Evolutionary conservation across 1,140 invertebrate species (phyloP).

Genomic region (Capitella teleta): DNA sequence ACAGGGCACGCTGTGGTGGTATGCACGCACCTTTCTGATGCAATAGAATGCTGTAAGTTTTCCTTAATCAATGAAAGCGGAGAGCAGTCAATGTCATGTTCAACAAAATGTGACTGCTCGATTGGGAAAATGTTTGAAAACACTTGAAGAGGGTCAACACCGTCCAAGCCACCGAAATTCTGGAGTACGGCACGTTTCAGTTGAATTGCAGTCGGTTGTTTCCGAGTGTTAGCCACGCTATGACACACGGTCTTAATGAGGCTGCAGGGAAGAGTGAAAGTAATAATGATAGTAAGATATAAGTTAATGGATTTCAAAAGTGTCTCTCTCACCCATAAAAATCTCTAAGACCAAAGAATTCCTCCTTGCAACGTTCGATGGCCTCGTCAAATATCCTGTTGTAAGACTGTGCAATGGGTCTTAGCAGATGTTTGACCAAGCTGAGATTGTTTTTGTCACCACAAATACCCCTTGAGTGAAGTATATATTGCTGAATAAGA

Average conservation of each 20-base stretch:
- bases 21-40: neutral
- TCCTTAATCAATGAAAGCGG: neutral
- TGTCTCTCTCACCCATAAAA: constrained; percentile 38
- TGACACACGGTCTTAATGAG: constrained; percentile 31
- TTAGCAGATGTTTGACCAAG: constrained; percentile 7
- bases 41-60: neutral
- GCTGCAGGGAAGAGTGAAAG: constrained; percentile 16
- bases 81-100: neutral
- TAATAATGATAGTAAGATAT: no score
- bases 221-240: constrained; percentile 16
- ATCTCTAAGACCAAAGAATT: constrained; percentile 38
- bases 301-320: no score
- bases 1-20: neutral
- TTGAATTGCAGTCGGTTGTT: constrained; percentile 18
- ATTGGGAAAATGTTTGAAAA: constrained; percentile 16
- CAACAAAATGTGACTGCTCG: neutral
- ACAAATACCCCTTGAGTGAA: neutral
- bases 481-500: neutral
- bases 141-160: constrained; percentile 18
- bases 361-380: constrained; percentile 19
- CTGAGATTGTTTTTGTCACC: neutral
- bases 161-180: constrained; percentile 30
- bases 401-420: constrained; percentile 23
- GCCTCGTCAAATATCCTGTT: constrained; percentile 20
- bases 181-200: constrained; percentile 22